Evolutionary conservation across 2,888 invertebrate species (phyloP), one percentile per base, ranked within the genome.

Genomic region (Stomorhina lunata): DNA sequence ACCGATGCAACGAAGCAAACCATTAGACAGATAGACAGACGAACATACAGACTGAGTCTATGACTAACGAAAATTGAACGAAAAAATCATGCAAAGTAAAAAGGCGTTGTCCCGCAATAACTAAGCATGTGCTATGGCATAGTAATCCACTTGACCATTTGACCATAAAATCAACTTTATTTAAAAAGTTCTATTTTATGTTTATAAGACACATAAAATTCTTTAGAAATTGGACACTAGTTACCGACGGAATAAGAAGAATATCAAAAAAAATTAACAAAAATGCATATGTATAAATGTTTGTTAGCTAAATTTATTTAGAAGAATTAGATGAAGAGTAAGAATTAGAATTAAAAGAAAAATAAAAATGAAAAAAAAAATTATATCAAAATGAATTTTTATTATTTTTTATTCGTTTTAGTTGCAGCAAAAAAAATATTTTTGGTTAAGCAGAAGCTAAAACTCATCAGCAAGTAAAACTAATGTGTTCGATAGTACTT

Each of bases 61-160:
- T 59, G 63, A 71, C 32, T 48, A 57, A 55, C 68, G 48, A 53
- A 34, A 59, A 68, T 10, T 50, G 15, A 63, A 65, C 34, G 20
- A 75, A 79, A n/a, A n/a, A 75, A 55, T 73, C 72, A 83, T 75
- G 72, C 66, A 83, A 83, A 73, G 66, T 57, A 78, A n/a, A n/a
- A 77, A 80, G 78, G 80, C 84, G 82, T 80, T 80, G 80, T 80
- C 84, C 73, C 80, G 75, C 84, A 80, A 69, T 37, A 77, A 73
- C 72, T 73, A 73, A 63, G 63, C 78, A 69, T 83, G 84, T 78
- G 75, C 84, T 63, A 84, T 88, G 88, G 88, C 90, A 86, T 84
- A 88, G 86, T 88, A 86, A 89, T 86, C 90, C 87, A 89, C 86
- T 89, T 89, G 89, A 87, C 86, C 89, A 89, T 85, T 89, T 90